phyloP scores from a whole-genome alignment of 2,113 vertebrate species.

The Anoplopoma fimbria region DNA sequence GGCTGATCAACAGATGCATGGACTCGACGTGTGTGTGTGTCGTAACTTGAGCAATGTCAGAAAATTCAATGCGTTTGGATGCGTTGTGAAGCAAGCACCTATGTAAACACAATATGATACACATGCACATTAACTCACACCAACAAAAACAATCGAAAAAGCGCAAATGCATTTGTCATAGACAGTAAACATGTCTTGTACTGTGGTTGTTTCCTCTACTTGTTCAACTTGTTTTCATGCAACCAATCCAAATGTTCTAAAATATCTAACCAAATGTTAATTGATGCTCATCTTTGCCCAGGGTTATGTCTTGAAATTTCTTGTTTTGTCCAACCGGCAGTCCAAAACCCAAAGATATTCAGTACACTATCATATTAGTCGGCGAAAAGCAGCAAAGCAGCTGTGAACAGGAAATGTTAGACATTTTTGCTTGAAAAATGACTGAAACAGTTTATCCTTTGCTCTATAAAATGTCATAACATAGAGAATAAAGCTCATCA shows the following conservation, averaged over 20 bases:
- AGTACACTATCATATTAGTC: not conserved
- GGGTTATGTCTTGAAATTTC: not conserved
- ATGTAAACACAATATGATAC: not conserved
- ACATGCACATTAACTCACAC: not conserved
- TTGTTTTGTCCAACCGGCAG: not conserved
- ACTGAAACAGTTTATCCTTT: not conserved
- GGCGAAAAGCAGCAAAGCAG: not conserved
- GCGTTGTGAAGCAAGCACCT: not conserved
- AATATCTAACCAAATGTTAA: not conserved
- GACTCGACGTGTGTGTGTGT: not conserved
- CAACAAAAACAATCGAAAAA: not conserved
- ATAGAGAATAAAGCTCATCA: not conserved
- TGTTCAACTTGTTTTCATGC: not conserved
- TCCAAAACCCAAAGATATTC: not conserved
- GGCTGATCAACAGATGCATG: constrained; percentile 13
- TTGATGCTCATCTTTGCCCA: not conserved
- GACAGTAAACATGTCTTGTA: not conserved
- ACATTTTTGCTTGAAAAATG: not conserved
- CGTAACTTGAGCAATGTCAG: not conserved
- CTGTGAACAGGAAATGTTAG: not conserved
- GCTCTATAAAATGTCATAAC: not conserved
- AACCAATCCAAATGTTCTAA: not conserved
- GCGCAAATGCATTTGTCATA: not conserved
- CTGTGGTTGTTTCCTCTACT: not conserved
- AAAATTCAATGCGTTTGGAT: not conserved